Conservation (phyloP, 1,140 invertebrate species). For the Ooceraea biroi region DNA sequence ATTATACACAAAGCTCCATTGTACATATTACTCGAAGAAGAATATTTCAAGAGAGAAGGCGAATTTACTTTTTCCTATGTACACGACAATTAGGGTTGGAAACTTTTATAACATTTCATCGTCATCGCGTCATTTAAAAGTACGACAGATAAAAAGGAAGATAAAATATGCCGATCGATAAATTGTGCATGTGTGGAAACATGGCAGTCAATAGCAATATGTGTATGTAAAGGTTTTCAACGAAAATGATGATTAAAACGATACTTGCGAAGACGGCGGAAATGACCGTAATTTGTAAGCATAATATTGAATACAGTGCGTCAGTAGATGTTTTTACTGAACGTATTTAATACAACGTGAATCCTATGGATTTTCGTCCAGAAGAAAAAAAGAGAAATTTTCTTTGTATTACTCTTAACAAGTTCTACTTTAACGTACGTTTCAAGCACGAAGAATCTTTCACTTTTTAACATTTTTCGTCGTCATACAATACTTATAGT, state of each 20-base stretch:
- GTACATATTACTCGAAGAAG: conserved; percentile 76
- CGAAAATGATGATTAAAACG: conserved; percentile 34
- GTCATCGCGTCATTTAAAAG: conserved; percentile 36
- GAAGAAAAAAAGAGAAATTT: conserved; percentile 34
- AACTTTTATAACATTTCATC: conserved; percentile 73
- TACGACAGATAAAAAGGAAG: conserved; percentile 7
- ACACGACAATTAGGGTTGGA: conserved; percentile 60
- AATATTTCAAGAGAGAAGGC: conserved; percentile 57
- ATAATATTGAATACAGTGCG: conserved; percentile 47
- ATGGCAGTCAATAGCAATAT: conserved; percentile 72
- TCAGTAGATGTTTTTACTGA: conserved; percentile 49
- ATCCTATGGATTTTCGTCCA: conserved; percentile 12
- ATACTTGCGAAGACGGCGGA: conserved; percentile 40
- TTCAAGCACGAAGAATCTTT: conserved; percentile 24
- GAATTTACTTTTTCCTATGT: conserved; percentile 63
- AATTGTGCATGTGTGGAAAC: conserved; percentile 59
- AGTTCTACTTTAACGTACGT: conserved; percentile 47
- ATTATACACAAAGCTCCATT: conserved; percentile 65
- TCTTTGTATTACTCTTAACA: conserved; percentile 43
- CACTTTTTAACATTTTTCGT: conserved; percentile 39
- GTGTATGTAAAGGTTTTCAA: conserved; percentile 67
- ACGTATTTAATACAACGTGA: conserved; percentile 51
- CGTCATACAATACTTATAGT: conserved; percentile 34
- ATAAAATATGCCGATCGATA: conserved; percentile 63
- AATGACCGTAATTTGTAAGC: conserved; percentile 37